Conservation (phyloP, 2,797 vertebrate genomes). For the Scolopax bukidnonensis region DNA sequence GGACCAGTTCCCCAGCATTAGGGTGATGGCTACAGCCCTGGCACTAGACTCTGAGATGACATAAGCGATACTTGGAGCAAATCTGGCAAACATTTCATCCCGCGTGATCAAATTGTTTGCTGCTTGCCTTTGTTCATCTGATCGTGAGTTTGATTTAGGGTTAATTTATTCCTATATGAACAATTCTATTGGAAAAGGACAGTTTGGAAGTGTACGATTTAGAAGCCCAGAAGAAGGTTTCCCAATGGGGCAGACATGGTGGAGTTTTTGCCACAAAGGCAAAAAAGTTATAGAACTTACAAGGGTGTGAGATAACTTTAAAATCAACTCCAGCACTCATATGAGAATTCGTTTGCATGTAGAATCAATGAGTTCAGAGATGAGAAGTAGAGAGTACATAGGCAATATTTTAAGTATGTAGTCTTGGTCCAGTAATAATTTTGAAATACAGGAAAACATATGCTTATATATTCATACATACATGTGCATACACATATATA, state of each 20-base stretch:
- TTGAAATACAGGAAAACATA: neutral
- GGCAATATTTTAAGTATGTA: neutral
- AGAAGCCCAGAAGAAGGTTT: neutral
- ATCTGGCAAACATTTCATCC: neutral
- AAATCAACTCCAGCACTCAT: neutral
- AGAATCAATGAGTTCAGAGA: neutral
- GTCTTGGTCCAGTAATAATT: neutral
- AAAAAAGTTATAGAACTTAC: neutral
- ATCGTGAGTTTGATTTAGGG: neutral
- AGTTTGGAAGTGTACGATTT: neutral
- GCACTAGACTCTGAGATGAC: neutral
- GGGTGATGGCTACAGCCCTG: neutral
- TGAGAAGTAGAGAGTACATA: neutral
- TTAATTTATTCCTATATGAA: neutral
- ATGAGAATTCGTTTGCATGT: neutral
- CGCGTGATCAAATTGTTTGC: neutral
- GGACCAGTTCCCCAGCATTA: neutral
- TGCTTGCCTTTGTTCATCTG: neutral
- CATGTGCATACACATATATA: neutral
- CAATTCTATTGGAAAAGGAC: neutral
- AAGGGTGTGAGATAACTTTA: neutral
- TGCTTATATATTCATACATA: neutral
- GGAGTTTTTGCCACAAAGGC: neutral
- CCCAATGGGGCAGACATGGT: neutral
- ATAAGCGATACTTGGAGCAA: neutral